Base-by-base conservation (phyloP, 2,888 invertebrate species). In the Ormyrus labotus region DNA sequence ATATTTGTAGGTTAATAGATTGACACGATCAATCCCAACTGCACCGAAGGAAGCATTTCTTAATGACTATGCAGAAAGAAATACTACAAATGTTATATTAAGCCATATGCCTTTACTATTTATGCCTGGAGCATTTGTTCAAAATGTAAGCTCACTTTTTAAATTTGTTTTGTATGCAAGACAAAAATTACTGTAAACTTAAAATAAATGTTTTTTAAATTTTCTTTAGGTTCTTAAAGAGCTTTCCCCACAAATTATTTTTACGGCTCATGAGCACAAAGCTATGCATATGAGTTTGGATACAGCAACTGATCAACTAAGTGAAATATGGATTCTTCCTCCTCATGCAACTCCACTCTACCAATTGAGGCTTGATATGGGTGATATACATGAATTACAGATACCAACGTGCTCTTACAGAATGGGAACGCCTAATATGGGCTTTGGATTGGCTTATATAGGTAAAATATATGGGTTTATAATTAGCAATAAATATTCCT, bases 341-440 rank as follows among this genome's bases (percentile, higher is more conserved):
- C 87, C 88, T 1, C 82, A 88, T 48, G 87, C 91, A 84, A 90
- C 91, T 68, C 87, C 90, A 80, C 85, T 92, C 57, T 92, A 91
- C 85, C 89, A 91, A 82, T 91, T 91, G 76, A 87, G 90, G 72
- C 88, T 93, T 79, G 91, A 92, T 60, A 87, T 90, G 82, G 91
- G 90, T 58, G 91, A 92, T 84, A 90, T 92, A 86, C 92, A 92
- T 85, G 98, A 99, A 92, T 93, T 99, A 69, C 94, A 95, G 90
- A 96, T 98, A 84, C 99, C 99, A 2, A 98, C 99, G 0, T 97
- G 97, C 88, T 98, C 98, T 0, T 99, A 99, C 90, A 93, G 99
- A 86, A 99, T 99, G 99, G 99, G 99, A 0, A 96, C 96, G 34
- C 89, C 91, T 4, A 92, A 95, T 84, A 96, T 98, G 91, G 99